Evolutionary conservation across 2,888 invertebrate species (phyloP).

Genomic region (Drosophila affinis): DNA sequence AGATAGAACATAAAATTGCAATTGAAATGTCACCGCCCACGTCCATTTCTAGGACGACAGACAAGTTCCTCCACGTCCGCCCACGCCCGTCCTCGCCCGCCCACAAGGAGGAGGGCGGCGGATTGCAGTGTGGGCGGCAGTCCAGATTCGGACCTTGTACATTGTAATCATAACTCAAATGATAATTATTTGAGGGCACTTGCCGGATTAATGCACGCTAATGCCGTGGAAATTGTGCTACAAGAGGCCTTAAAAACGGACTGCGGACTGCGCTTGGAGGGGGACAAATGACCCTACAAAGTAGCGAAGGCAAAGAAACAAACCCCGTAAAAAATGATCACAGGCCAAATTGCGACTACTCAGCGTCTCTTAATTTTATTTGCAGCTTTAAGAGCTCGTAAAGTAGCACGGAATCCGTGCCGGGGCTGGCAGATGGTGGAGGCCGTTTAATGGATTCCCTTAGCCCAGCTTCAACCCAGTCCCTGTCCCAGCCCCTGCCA

Average conservation of each 20-base stretch:
- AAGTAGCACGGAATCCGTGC: slow-evolving; percentile 37
- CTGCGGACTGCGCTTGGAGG: slow-evolving; percentile 10
- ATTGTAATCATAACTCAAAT: slow-evolving; percentile 46
- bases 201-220: slow-evolving; percentile 57
- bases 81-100: slow-evolving; percentile 3
- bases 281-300: slow-evolving; percentile 48
- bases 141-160: slow-evolving; percentile 7
- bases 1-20: slow-evolving; percentile 22
- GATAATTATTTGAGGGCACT: slow-evolving; percentile 55
- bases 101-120: not conserved
- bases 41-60: not conserved
- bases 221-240: slow-evolving; percentile 53
- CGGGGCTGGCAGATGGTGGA: slow-evolving; percentile 13
- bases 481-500: not conserved
- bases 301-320: slow-evolving; percentile 30
- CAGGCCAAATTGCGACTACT: slow-evolving; percentile 67
- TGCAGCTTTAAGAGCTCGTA: slow-evolving; percentile 64
- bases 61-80: slow-evolving; percentile 7
- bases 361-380: slow-evolving; percentile 73
- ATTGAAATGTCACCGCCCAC: slow-evolving; percentile 21
- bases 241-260: slow-evolving; percentile 39
- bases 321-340: slow-evolving; percentile 60
- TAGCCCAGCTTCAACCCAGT: not conserved
- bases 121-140: slow-evolving; percentile 2
- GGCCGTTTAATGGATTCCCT: slow-evolving; percentile 40